These are phyloP conservation scores for Corythaixoides concolor DNA, from an alignment of 2,113 vertebrate species.

Conservation along the genomic window DNA sequence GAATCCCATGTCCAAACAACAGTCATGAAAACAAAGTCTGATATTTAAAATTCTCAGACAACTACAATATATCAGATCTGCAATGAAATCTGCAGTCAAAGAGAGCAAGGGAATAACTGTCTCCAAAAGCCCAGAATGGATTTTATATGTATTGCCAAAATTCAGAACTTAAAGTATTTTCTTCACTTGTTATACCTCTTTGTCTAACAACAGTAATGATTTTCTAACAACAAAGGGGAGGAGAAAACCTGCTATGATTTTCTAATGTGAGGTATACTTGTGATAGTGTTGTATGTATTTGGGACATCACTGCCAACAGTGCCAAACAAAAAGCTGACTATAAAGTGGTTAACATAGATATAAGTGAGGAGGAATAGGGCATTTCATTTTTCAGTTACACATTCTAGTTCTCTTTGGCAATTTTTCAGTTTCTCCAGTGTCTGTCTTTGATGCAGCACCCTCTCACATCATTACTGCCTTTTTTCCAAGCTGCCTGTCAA, in stretches of 20 bases:
- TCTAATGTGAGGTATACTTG: background rate
- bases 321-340: background rate
- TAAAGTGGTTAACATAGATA: background rate
- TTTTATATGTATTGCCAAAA: background rate
- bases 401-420: background rate
- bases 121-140: background rate
- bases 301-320: background rate
- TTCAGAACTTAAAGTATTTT: background rate
- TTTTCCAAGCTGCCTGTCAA: background rate
- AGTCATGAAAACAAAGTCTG: background rate
- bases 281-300: background rate
- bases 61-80: background rate
- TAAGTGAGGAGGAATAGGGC: background rate
- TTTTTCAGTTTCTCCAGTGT: background rate
- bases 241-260: background rate
- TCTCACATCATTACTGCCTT: background rate
- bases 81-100: background rate
- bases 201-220: background rate
- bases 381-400: background rate
- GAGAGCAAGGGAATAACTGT: background rate
- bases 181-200: background rate
- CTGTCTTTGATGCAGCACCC: background rate
- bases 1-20: background rate
- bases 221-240: background rate
- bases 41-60: background rate